These are phyloP conservation scores for Cydia amplana DNA, from an alignment of 1,140 invertebrate species.

Conservation along the genomic window DNA sequence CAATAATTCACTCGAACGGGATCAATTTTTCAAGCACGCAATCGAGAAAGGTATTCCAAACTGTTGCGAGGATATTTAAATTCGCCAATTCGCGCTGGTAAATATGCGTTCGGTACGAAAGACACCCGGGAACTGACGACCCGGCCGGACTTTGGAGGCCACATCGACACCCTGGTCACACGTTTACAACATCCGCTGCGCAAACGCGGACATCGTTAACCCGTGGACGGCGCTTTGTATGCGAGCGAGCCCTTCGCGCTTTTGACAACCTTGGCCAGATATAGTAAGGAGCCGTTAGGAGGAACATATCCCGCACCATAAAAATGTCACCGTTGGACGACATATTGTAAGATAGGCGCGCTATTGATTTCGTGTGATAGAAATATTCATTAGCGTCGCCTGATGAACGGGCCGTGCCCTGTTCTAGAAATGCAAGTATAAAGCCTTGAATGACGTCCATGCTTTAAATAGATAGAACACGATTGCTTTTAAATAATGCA, in stretches of 20 bases:
- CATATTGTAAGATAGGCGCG: conserved; percentile 14
- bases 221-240: conserved; percentile 52
- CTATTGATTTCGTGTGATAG: conserved; percentile 36
- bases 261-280: conserved; percentile 54
- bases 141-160: conserved; percentile 44
- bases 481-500: background rate
- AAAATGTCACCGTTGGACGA: conserved; percentile 45
- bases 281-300: conserved; percentile 64
- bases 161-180: conserved; percentile 65
- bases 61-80: background rate
- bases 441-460: conserved; percentile 16
- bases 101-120: conserved; percentile 53
- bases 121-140: conserved; percentile 56
- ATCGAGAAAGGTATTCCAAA: background rate
- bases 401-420: background rate
- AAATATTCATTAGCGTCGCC: conserved; percentile 26
- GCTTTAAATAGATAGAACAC: conserved; percentile 13
- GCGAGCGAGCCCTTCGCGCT: conserved; percentile 43
- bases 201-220: conserved; percentile 54
- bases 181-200: conserved; percentile 65
- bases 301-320: conserved; percentile 43
- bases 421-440: conserved; percentile 30
- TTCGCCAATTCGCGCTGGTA: conserved; percentile 14
- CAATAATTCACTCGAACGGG: background rate
- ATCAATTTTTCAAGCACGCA: background rate